Conservation (phyloP, 2,888 invertebrate genomes). For the Molanna angustata region DNA sequence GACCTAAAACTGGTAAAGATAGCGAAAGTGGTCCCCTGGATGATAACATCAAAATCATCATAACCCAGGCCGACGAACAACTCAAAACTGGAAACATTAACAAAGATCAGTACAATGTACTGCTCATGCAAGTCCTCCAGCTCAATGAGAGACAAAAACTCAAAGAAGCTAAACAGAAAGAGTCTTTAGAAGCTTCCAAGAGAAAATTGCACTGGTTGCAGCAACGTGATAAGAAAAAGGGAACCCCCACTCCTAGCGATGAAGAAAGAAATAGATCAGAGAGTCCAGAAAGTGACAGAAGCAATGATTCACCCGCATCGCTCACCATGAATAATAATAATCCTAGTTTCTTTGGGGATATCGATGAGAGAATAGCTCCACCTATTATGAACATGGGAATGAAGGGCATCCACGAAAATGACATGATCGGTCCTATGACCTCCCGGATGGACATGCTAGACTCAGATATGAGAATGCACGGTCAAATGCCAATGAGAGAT, state of each 20-base stretch:
- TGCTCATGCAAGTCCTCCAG: slow-evolving; percentile 74
- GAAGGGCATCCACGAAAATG: too few relatives aligned
- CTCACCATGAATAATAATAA: slow-evolving; percentile 33
- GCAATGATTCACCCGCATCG: slow-evolving; percentile 10
- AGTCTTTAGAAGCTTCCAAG: slow-evolving; percentile 58
- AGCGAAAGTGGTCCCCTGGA: slow-evolving; percentile 58
- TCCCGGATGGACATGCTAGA: slow-evolving; percentile 37
- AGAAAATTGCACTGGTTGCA: slow-evolving; percentile 45
- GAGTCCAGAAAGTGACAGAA: slow-evolving; percentile 18
- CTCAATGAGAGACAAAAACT: slow-evolving; percentile 75
- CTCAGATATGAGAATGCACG: slow-evolving; percentile 46
- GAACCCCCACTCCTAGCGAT: slow-evolving; percentile 37
- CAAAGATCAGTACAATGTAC: slow-evolving; percentile 69
- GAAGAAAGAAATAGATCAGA: slow-evolving; percentile 32
- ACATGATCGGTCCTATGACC: slow-evolving; percentile 10
- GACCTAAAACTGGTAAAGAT: slow-evolving; percentile 49
- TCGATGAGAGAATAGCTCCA: slow-evolving; percentile 52
- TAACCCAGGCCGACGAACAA: slow-evolving; percentile 79
- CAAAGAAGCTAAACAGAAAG: slow-evolving; percentile 71
- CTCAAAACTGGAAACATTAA: slow-evolving; percentile 71
- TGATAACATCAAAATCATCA: slow-evolving; percentile 71
- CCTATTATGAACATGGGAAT: neutral
- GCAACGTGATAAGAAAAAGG: slow-evolving; percentile 10
- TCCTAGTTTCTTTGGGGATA: slow-evolving; percentile 45
- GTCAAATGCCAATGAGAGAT: slow-evolving; percentile 35